These are phyloP conservation scores for Tromatobia lineatoria DNA, from an alignment of 2,888 invertebrate species.

Conservation along the genomic window DNA sequence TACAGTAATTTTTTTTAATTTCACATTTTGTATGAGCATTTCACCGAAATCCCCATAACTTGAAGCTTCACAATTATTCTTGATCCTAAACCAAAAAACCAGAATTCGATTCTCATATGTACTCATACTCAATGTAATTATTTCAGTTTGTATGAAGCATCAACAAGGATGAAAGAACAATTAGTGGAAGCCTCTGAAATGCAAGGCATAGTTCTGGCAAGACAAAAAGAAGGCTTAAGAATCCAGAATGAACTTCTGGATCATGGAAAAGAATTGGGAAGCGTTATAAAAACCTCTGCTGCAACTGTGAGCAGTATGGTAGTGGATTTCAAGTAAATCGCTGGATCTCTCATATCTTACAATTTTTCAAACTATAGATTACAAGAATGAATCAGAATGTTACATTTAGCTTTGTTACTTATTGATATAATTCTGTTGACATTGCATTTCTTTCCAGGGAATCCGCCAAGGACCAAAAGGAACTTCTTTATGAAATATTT, in stretches of 20 bases:
- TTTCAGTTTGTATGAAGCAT: conserved; percentile 79
- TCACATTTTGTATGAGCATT: too few species aligned
- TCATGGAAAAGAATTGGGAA: conserved; percentile 85
- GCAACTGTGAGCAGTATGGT: conserved; percentile 85
- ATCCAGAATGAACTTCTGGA: conserved; percentile 86
- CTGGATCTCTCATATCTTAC: background rate
- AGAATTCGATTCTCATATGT: too few species aligned
- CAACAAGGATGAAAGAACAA: conserved; percentile 85
- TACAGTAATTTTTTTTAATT: too few species aligned
- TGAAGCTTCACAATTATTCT: too few species aligned
- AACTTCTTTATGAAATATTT: conserved; percentile 87
- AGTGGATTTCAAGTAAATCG: conserved; percentile 85
- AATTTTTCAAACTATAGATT: background rate
- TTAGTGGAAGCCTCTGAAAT: conserved; percentile 85
- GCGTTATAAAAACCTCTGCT: conserved; percentile 86
- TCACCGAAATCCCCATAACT: too few species aligned
- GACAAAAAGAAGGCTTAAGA: conserved; percentile 86
- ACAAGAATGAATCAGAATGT: background rate
- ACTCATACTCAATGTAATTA: background rate
- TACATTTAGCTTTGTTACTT: background rate
- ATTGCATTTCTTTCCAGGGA: conserved; percentile 80
- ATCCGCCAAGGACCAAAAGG: conserved; percentile 87
- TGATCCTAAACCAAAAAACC: too few species aligned
- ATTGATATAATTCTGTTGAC: background rate
- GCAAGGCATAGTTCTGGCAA: conserved; percentile 85